Conservation (phyloP, 1,140 invertebrate genomes). For the Oryctes rhinoceros region DNA sequence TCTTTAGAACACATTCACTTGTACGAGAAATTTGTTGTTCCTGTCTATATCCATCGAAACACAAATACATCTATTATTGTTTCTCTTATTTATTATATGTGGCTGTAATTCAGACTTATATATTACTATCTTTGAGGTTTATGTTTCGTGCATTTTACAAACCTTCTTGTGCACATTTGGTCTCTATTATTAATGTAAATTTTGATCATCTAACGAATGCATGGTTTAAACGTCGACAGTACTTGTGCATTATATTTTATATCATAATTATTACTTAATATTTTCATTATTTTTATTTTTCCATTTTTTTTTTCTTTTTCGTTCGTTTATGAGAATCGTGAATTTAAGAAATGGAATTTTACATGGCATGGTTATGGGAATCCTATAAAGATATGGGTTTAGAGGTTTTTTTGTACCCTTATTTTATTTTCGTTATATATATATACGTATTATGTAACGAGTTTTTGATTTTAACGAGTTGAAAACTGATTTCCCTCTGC, state of each 20-base stretch:
- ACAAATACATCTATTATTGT: background rate
- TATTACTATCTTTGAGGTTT: constrained; percentile 32
- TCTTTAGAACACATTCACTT: background rate
- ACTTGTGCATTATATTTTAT: constrained; percentile 21
- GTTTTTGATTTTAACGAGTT: constrained; percentile 8
- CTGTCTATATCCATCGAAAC: constrained; percentile 14
- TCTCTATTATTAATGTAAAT: constrained; percentile 33
- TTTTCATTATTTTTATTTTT: constrained; percentile 3
- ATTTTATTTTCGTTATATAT: background rate
- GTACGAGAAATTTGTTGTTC: background rate
- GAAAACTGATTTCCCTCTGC: background rate
- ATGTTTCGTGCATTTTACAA: constrained; percentile 34
- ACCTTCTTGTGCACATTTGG: constrained; percentile 36
- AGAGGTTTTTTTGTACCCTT: constrained; percentile 21
- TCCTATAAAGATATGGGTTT: constrained; percentile 26
- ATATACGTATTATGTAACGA: background rate
- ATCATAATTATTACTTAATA: constrained; percentile 19
- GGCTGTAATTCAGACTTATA: constrained; percentile 30
- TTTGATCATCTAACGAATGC: constrained; percentile 34
- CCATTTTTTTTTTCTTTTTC: constrained; percentile 6
- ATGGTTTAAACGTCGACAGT: constrained; percentile 34
- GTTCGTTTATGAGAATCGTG: constrained; percentile 28
- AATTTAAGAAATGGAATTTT: constrained; percentile 20
- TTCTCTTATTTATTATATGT: constrained; percentile 28
- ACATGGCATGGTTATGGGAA: constrained; percentile 31